Conservation (phyloP, 2,113 vertebrate species). For the Amia ocellicauda region DNA sequence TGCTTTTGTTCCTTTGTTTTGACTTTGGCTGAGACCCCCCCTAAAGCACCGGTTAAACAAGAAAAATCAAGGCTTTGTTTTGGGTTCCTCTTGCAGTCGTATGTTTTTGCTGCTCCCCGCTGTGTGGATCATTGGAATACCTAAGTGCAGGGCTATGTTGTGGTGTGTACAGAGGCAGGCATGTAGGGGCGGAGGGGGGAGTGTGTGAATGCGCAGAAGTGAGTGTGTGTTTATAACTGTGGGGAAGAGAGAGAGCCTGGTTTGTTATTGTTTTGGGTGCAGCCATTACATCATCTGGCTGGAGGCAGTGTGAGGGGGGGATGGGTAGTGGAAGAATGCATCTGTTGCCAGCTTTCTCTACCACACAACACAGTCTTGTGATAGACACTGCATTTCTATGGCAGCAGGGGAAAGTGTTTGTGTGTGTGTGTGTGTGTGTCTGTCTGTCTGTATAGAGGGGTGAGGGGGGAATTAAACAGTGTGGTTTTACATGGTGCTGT, state of each 20-base stretch:
- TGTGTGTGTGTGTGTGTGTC: neutral
- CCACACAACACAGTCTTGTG: neutral
- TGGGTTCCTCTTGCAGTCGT: neutral
- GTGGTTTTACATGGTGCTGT: too few relatives aligned
- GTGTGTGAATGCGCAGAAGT: neutral
- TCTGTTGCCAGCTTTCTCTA: neutral
- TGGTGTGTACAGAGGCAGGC: too few relatives aligned
- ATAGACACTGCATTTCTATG: neutral
- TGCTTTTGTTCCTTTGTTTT: too few relatives aligned
- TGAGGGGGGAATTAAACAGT: neutral
- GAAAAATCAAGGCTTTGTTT: conserved; percentile 5
- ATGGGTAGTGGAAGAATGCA: conserved; percentile 17
- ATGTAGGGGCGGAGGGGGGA: too few relatives aligned
- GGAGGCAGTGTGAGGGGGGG: conserved; percentile 10
- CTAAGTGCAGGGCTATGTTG: too few relatives aligned
- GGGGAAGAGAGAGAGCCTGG: neutral
- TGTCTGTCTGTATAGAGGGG: neutral
- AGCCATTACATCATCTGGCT: conserved; percentile 44
- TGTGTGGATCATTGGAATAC: too few relatives aligned
- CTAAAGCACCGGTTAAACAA: conserved; percentile 14
- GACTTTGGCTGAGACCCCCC: too few relatives aligned
- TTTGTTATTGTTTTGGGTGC: conserved; percentile 50
- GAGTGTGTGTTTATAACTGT: conserved; percentile 17
- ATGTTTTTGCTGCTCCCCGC: neutral
- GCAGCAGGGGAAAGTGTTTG: too few relatives aligned